Conservation (phyloP, 2,797 vertebrate genomes). For the Mastacembelus armatus region DNA sequence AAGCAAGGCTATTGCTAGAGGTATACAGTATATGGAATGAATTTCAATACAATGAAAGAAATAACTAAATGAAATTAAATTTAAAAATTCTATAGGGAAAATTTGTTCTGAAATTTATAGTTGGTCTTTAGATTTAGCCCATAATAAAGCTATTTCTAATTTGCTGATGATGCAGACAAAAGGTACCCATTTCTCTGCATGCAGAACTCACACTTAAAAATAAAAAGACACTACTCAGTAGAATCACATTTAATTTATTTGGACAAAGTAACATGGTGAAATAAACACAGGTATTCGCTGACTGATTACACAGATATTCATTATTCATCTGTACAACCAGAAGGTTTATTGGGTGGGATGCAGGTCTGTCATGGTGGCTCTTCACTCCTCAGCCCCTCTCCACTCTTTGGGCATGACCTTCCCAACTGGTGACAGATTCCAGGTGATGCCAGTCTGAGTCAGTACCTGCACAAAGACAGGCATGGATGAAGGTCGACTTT, state of each 20-base stretch:
- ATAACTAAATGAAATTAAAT: too few relatives aligned
- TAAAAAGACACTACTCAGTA: conserved; percentile 5
- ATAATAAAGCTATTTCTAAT: too few relatives aligned
- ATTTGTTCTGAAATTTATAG: too few relatives aligned
- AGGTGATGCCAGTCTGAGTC: conserved; percentile 82
- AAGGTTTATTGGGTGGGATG: conserved; percentile 36
- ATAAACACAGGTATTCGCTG: conserved; percentile 54
- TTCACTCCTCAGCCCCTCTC: conserved; percentile 73
- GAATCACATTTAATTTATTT: conserved; percentile 79
- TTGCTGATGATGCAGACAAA: too few relatives aligned
- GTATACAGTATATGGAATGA: too few relatives aligned
- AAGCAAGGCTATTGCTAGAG: too few relatives aligned
- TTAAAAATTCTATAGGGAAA: too few relatives aligned
- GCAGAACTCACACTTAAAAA: background rate
- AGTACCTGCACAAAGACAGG: conserved; percentile 80
- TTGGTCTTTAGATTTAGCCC: too few relatives aligned
- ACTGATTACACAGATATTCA: conserved; percentile 48
- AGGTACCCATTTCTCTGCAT: too few relatives aligned
- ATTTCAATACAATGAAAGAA: too few relatives aligned
- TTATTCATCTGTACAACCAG: conserved; percentile 76
- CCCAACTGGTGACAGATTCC: conserved; percentile 84
- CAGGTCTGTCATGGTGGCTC: background rate
- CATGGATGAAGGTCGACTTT: too few relatives aligned
- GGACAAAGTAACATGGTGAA: conserved; percentile 69
- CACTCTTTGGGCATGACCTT: conserved; percentile 80